Conservation (phyloP, 2,797 vertebrate genomes). For the Chrysolophus pictus region DNA sequence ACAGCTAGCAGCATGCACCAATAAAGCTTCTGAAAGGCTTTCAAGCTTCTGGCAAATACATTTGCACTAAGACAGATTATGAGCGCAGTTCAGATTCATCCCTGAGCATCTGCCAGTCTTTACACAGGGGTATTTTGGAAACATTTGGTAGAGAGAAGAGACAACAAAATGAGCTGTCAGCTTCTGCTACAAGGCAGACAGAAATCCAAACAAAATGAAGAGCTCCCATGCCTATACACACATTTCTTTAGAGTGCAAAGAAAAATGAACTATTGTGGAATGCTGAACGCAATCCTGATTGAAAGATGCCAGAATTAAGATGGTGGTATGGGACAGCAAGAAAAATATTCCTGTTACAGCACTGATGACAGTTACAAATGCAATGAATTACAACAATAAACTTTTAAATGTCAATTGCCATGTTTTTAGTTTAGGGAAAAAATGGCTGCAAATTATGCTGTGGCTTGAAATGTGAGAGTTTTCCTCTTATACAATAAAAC, state of each 20-base stretch:
- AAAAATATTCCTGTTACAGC: neutral
- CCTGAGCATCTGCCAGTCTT: neutral
- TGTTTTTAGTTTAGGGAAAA: neutral
- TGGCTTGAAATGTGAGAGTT: neutral
- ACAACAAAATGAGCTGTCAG: neutral
- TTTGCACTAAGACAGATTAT: neutral
- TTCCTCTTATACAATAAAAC: neutral
- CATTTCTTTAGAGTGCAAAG: neutral
- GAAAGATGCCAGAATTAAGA: neutral
- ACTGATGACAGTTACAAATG: neutral
- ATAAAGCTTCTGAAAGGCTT: conserved; percentile 3
- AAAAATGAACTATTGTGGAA: neutral
- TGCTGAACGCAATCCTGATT: neutral
- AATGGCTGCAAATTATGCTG: neutral
- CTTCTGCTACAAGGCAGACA: neutral
- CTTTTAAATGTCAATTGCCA: neutral
- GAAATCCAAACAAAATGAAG: neutral
- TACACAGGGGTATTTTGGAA: neutral
- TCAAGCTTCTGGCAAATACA: neutral
- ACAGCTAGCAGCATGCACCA: neutral
- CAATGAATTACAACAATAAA: neutral
- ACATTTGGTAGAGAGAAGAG: neutral
- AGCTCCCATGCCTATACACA: neutral
- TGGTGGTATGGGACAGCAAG: neutral
- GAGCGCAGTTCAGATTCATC: neutral